Percentiles rank a stretch among this genome's conserved stretches.
Conservation (phyloP, 2,888 invertebrate species). For the Drosophila dives region DNA sequence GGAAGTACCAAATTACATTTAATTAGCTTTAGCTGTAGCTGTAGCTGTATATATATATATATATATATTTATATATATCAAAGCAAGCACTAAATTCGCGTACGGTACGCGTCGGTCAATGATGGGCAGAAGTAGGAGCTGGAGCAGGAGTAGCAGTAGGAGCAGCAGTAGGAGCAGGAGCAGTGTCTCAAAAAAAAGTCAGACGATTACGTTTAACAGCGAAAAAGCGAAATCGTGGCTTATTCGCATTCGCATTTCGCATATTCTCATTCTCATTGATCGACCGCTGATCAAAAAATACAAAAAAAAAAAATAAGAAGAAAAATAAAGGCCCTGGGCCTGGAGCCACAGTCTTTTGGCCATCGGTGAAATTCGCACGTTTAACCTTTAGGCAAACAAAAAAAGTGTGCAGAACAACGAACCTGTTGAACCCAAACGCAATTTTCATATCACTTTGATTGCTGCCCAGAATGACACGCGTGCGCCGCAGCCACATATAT, state of each 20-base stretch:
- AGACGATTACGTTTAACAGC: constrained; percentile 79
- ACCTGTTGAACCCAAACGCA: constrained; percentile 82
- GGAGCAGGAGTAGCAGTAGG: constrained; percentile 36
- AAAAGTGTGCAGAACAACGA: constrained; percentile 59
- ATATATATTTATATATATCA: constrained; percentile 38
- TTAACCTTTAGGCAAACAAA: constrained; percentile 81
- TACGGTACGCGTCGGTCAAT: constrained; percentile 69
- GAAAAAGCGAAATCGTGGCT: constrained; percentile 61
- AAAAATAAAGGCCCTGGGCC: constrained; percentile 27
- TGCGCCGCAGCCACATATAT: constrained; percentile 58
- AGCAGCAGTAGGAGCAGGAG: constrained; percentile 34
- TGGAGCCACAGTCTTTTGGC: constrained; percentile 41
- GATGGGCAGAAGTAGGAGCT: constrained; percentile 46
- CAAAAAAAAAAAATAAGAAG: neutral
- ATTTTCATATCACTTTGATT: constrained; percentile 84
- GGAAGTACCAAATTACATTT: constrained; percentile 84
- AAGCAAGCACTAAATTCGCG: constrained; percentile 70
- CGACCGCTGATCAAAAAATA: constrained; percentile 61
- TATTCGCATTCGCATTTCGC: constrained; percentile 27
- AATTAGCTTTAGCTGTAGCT: constrained; percentile 79
- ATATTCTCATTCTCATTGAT: constrained; percentile 52
- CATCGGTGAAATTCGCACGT: constrained; percentile 82
- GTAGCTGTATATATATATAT: constrained; percentile 25
- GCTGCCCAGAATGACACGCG: constrained; percentile 79
- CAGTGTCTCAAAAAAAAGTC: constrained; percentile 71